Conservation (phyloP, 2,888 invertebrate species). For the Euzophera pinguis region DNA sequence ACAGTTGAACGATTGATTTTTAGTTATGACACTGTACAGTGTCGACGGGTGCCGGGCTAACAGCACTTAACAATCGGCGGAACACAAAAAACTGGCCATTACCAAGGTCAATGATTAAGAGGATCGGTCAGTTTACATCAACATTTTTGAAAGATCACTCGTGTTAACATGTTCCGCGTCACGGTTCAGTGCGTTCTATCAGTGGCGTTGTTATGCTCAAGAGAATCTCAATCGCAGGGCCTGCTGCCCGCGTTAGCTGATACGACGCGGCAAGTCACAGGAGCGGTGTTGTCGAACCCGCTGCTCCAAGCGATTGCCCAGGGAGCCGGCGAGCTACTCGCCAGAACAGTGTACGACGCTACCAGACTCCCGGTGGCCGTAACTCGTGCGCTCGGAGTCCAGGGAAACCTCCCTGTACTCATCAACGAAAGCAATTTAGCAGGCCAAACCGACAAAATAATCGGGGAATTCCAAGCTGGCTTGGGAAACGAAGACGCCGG, state of each 20-base stretch:
- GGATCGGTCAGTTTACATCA: neutral
- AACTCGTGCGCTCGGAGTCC: constrained; percentile 2
- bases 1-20: neutral
- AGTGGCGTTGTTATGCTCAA: neutral
- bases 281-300: neutral
- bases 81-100: neutral
- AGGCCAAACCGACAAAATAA: neutral
- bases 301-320: neutral
- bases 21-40: neutral
- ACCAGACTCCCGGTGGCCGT: neutral
- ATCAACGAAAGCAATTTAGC: constrained; percentile 25
- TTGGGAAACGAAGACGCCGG: neutral
- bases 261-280: neutral
- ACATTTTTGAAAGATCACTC: neutral
- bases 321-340: neutral
- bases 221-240: constrained; percentile 21
- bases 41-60: neutral
- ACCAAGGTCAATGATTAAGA: neutral
- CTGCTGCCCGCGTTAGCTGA: neutral
- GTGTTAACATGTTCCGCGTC: constrained; percentile 24
- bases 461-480: neutral
- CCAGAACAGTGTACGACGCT: neutral
- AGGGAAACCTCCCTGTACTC: neutral
- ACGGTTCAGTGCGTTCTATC: neutral
- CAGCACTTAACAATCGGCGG: neutral